Conservation (phyloP, 2,113 vertebrate genomes). For the Tragelaphus buxtoni region DNA sequence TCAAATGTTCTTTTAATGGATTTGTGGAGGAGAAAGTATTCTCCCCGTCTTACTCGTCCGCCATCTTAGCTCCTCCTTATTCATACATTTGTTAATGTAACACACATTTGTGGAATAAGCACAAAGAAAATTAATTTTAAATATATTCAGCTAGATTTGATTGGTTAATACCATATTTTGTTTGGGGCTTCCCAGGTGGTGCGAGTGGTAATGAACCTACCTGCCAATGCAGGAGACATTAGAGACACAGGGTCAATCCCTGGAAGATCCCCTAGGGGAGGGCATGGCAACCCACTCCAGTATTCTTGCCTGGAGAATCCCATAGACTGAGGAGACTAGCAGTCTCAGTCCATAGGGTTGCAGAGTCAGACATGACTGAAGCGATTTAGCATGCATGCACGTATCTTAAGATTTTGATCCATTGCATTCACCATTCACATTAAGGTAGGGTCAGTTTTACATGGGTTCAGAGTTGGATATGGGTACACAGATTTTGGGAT, state of each 20-base stretch:
- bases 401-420: background rate
- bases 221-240: background rate
- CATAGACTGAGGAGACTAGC: background rate
- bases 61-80: too few relatives aligned
- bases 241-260: background rate
- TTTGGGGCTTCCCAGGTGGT: background rate
- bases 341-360: background rate
- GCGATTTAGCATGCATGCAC: background rate
- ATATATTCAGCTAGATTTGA: background rate
- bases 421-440: background rate
- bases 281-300: background rate
- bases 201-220: background rate
- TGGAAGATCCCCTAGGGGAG: background rate
- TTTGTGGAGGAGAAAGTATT: too few relatives aligned
- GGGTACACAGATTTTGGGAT: background rate
- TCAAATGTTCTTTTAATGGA: too few relatives aligned
- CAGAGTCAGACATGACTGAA: background rate
- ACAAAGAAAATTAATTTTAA: background rate
- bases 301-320: background rate
- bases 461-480: background rate
- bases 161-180: background rate
- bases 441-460: background rate
- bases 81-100: background rate
- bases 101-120: background rate
- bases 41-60: too few relatives aligned